Conservation (phyloP, 2,797 vertebrate genomes). For the Trachurus trachurus region DNA sequence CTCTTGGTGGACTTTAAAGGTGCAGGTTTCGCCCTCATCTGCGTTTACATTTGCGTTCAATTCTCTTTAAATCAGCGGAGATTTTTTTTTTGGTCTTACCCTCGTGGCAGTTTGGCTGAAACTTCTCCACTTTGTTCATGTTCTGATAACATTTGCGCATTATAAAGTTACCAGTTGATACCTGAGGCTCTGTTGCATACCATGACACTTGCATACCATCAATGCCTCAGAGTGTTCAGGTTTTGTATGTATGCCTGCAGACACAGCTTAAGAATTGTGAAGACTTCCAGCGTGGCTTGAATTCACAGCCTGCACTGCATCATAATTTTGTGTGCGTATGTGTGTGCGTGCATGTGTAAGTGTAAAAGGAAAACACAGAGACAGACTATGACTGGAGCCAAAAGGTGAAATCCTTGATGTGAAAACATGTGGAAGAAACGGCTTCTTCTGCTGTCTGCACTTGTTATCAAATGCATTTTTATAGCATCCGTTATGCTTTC, state of each 20-base stretch:
- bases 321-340: conserved; percentile 15
- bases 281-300: conserved; percentile 28
- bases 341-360: conserved; percentile 5
- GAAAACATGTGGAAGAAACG: background rate
- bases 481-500: too few species aligned
- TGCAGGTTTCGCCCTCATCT: background rate
- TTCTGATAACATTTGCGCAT: background rate
- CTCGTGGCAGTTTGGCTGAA: conserved; percentile 9
- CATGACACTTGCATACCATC: conserved; percentile 11
- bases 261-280: conserved; percentile 17
- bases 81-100: background rate
- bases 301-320: conserved; percentile 42
- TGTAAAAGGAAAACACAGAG: background rate
- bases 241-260: conserved; percentile 37
- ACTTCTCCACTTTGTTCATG: background rate
- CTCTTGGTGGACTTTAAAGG: conserved; percentile 60
- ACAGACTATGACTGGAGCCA: background rate
- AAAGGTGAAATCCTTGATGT: conserved; percentile 25
- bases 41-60: background rate
- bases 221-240: background rate
- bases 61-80: background rate
- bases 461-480: background rate
- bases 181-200: background rate
- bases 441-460: background rate
- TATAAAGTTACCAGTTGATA: conserved; percentile 23